Evolutionary conservation across 2,113 vertebrate genomes (phyloP).

Genomic region (Dicaeum eximium): DNA sequence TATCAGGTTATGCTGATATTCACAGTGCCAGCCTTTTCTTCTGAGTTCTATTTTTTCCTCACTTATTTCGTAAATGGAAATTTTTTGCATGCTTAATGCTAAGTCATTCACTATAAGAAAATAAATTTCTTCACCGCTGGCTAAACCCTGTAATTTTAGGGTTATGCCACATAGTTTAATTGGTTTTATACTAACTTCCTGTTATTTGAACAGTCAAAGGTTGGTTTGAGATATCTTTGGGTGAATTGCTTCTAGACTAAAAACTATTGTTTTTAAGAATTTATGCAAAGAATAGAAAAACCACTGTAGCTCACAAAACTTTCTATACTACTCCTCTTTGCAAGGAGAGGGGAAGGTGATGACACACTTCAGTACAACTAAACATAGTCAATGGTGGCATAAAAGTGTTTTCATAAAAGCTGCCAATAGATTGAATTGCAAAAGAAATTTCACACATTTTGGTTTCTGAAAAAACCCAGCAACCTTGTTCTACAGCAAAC

Average conservation of each 20-base stretch:
- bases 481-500: constrained; percentile 1
- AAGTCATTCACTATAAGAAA: constrained; percentile 23
- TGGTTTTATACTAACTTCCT: constrained; percentile 28
- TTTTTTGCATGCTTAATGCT: neutral
- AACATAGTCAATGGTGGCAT: neutral
- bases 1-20: neutral
- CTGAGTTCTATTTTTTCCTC: neutral
- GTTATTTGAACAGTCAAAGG: constrained; percentile 1
- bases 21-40: neutral
- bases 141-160: neutral
- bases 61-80: neutral
- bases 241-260: neutral
- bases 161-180: neutral
- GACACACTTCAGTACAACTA: neutral
- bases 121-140: neutral
- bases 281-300: constrained; percentile 10
- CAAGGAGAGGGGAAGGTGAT: neutral
- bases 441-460: neutral
- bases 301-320: neutral
- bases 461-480: neutral
- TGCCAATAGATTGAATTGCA: neutral
- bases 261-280: constrained; percentile 20
- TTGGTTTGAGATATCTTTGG: neutral
- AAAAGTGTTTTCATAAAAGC: neutral
- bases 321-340: neutral